Evolutionary conservation across 1,140 invertebrate species (phyloP).

Genomic region (Globodera ellingtonae): DNA sequence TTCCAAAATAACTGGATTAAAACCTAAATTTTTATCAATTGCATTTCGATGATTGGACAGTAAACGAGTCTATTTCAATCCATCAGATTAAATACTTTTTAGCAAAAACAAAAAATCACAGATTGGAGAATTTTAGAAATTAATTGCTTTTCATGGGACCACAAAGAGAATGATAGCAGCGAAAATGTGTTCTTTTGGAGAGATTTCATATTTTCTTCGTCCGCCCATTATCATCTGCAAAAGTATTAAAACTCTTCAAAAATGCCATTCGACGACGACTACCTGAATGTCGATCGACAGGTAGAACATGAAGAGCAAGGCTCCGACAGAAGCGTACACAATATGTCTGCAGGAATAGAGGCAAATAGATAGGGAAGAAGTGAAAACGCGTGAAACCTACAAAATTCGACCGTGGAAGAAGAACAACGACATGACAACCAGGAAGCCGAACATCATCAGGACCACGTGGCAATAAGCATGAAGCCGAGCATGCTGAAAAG

Average conservation of each 20-base stretch:
- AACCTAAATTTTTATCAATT: too few relatives aligned
- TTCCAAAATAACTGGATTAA: too few relatives aligned
- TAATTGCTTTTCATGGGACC: background rate
- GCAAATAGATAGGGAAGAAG: background rate
- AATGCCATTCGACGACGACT: constrained; percentile 20
- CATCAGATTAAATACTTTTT: too few relatives aligned
- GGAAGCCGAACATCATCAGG: constrained; percentile 59
- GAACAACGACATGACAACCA: constrained; percentile 46
- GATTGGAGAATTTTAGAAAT: too few relatives aligned
- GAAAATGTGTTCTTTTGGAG: constrained; percentile 75
- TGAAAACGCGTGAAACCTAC: background rate
- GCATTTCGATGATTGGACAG: too few relatives aligned
- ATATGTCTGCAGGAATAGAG: constrained; percentile 25
- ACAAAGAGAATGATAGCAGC: constrained; percentile 67
- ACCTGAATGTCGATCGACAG: constrained; percentile 73
- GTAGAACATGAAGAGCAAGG: constrained; percentile 67
- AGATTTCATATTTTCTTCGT: constrained; percentile 70
- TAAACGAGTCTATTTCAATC: too few relatives aligned
- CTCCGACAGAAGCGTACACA: constrained; percentile 57
- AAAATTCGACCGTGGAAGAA: constrained; percentile 15
- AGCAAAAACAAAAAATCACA: too few relatives aligned
- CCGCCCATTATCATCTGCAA: constrained; percentile 72
- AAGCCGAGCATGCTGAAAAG: constrained; percentile 55
- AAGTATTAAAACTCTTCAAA: background rate
- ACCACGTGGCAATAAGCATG: constrained; percentile 58